A percentile compares a stretch with the other conserved stretches of the same genome.
These are phyloP conservation scores for Romanomermis culicivorax DNA, from an alignment of 2,888 invertebrate genomes.

Conservation along the genomic window DNA sequence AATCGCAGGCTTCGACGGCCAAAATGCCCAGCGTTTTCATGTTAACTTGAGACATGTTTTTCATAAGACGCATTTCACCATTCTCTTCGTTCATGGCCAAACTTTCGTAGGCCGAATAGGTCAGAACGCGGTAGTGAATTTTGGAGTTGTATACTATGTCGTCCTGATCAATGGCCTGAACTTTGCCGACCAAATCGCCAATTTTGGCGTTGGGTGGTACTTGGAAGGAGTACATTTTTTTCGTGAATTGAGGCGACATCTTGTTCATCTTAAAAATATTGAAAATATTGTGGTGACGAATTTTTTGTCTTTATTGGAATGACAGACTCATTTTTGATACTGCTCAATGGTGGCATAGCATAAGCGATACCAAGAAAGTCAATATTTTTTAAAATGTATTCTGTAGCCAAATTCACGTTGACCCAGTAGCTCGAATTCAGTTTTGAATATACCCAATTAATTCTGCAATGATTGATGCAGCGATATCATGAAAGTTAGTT, in stretches of 20 bases:
- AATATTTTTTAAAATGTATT: no score
- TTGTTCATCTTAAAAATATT: neutral
- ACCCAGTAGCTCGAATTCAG: no score
- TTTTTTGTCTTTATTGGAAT: neutral
- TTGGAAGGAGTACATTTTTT: neutral
- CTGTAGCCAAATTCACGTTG: no score
- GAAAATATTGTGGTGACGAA: no score
- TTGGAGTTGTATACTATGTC: neutral
- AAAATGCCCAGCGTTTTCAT: neutral
- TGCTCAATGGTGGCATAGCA: no score
- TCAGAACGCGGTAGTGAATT: neutral
- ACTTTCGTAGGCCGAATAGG: neutral
- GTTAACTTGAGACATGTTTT: neutral
- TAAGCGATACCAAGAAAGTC: no score
- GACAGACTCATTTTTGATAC: no score
- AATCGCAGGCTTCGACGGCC: constrained; percentile 1
- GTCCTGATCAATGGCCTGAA: neutral
- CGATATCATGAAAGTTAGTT: no score
- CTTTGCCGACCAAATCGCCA: neutral
- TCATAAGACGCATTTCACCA: neutral
- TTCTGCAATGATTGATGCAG: no score
- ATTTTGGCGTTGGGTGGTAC: neutral
- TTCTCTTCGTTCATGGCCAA: neutral
- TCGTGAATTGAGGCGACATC: neutral
- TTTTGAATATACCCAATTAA: no score